Percentiles rank a stretch among this genome's conserved stretches.
Conservation (phyloP, 2,113 vertebrate genomes). For the Thermophis baileyi region DNA sequence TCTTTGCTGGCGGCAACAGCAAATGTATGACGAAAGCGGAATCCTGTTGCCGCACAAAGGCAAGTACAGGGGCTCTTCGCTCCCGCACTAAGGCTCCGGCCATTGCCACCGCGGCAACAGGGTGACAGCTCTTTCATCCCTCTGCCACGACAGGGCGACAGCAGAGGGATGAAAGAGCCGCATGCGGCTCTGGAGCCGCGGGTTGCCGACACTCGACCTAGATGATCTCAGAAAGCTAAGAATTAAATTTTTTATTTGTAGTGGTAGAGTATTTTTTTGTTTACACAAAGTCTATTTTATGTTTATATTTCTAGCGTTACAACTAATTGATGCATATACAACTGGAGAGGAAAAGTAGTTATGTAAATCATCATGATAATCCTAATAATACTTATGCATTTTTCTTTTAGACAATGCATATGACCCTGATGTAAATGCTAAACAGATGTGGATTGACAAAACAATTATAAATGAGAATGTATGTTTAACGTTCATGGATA, state of each 20-base stretch:
- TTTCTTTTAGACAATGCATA: conserved; percentile 88
- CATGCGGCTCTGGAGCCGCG: too few species aligned
- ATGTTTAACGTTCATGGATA: conserved; percentile 90
- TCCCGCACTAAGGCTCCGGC: too few species aligned
- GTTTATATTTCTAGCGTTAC: background rate
- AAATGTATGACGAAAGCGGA: too few species aligned
- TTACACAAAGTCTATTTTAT: background rate
- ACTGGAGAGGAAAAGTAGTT: background rate
- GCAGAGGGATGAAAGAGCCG: too few species aligned
- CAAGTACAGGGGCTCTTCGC: too few species aligned
- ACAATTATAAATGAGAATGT: conserved; percentile 71
- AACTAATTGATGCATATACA: background rate
- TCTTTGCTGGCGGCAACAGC: too few species aligned
- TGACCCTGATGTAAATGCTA: conserved; percentile 92
- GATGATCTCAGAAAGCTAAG: background rate
- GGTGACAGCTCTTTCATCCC: too few species aligned
- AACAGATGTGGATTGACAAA: conserved; percentile 95
- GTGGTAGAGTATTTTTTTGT: background rate
- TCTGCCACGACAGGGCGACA: too few species aligned
- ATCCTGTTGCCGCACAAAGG: too few species aligned
- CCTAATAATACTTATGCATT: background rate
- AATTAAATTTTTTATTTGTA: background rate
- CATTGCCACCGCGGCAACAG: too few species aligned
- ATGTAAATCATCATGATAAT: background rate
- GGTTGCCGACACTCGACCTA: background rate